These are phyloP conservation scores for Albula goreensis DNA, from an alignment of 2,113 vertebrate species.

Conservation along the genomic window DNA sequence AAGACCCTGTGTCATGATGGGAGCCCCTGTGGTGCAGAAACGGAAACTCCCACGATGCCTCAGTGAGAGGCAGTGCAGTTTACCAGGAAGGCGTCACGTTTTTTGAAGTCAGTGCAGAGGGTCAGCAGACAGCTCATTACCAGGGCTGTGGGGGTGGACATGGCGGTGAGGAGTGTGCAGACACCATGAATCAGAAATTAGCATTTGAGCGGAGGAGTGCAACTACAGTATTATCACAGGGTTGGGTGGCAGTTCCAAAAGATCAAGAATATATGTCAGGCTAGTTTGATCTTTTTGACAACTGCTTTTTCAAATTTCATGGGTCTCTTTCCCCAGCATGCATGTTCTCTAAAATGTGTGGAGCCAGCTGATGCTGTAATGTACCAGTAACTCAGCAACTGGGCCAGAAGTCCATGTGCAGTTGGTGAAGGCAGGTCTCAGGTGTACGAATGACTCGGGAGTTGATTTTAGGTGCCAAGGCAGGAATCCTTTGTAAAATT, in stretches of 20 bases:
- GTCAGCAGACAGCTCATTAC: conserved; percentile 21
- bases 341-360: no score
- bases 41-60: conserved; percentile 6
- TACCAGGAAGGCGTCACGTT: neutral
- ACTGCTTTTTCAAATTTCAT: no score
- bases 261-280: neutral
- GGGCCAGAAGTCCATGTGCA: no score
- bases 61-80: neutral
- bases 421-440: no score
- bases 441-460: no score
- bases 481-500: no score
- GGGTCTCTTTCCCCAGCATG: no score
- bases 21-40: neutral
- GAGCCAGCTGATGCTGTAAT: no score
- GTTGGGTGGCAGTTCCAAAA: neutral
- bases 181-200: neutral
- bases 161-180: neutral
- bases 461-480: no score
- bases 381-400: no score
- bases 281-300: neutral
- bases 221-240: neutral
- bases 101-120: neutral
- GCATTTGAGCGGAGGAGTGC: neutral
- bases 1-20: neutral
- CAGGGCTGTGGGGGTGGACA: neutral